Evolutionary conservation across 2,113 vertebrate species (phyloP).

Genomic region (Psammodynastes pulverulentus): DNA sequence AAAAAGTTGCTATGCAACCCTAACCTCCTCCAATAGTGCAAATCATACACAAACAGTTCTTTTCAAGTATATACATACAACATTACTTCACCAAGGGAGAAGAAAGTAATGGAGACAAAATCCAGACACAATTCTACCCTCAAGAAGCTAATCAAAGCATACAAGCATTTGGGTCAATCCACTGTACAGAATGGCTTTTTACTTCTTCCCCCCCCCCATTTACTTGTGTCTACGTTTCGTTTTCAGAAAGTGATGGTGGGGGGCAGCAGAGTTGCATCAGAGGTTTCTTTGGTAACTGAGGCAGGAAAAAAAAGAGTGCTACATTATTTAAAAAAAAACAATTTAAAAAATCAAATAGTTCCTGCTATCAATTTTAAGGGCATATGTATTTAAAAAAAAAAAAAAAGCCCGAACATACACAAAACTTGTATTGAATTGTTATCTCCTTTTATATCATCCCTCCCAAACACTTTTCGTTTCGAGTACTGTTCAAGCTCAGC

Average conservation of each 20-base stretch:
- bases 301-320: conserved; percentile 77
- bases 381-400: conserved; percentile 61
- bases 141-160: conserved; percentile 64
- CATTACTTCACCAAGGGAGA: conserved; percentile 61
- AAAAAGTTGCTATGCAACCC: conserved; percentile 66
- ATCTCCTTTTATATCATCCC: conserved; percentile 63
- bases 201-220: conserved; percentile 33
- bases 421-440: conserved; percentile 52
- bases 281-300: conserved; percentile 94
- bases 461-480: conserved; percentile 48
- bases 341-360: conserved; percentile 60
- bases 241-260: conserved; percentile 19
- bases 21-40: conserved; percentile 81
- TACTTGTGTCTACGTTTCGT: conserved; percentile 40
- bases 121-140: conserved; percentile 54
- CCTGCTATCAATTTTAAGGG: conserved; percentile 71
- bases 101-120: conserved; percentile 51
- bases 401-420: conserved; percentile 69
- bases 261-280: conserved; percentile 75
- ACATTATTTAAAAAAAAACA: conserved; percentile 50
- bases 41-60: conserved; percentile 81
- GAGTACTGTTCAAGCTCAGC: conserved; percentile 79
- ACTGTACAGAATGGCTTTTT: conserved; percentile 67
- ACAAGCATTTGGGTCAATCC: conserved; percentile 66
- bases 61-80: conserved; percentile 84